Evolutionary conservation across 2,113 vertebrate species (phyloP).

Genomic region (Australoheros scitulus): DNA sequence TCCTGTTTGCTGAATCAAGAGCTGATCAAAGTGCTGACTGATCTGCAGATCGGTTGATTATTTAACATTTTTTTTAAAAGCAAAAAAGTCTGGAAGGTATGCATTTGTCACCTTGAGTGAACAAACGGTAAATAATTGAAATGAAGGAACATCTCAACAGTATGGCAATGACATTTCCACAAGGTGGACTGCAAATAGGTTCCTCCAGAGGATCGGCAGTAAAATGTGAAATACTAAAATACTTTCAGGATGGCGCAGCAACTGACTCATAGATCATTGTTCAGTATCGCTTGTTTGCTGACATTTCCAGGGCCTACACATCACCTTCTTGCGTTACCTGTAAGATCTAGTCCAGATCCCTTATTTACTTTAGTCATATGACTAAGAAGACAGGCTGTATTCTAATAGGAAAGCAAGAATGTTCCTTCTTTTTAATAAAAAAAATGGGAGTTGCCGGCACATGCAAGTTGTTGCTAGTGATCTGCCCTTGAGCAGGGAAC

Average conservation of each 20-base stretch:
- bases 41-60: neutral
- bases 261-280: neutral
- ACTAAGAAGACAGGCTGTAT: neutral
- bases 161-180: neutral
- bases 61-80: neutral
- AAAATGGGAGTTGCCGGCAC: conserved; percentile 18
- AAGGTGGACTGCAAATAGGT: neutral
- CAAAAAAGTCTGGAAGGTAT: neutral
- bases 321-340: neutral
- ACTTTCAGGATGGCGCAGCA: neutral
- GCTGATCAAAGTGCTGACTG: neutral
- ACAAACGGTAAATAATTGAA: neutral
- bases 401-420: neutral
- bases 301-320: conserved; percentile 1
- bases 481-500: conserved; percentile 37
- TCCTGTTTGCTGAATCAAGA: neutral
- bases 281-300: conserved; percentile 8
- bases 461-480: conserved; percentile 7
- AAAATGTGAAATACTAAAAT: neutral
- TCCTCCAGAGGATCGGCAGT: neutral
- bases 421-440: neutral
- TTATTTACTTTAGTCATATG: conserved; percentile 10
- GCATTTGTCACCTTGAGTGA: neutral
- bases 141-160: neutral
- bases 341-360: neutral